Evolutionary conservation across 2,113 vertebrate genomes (phyloP).

Genomic region (Petaurus breviceps): DNA sequence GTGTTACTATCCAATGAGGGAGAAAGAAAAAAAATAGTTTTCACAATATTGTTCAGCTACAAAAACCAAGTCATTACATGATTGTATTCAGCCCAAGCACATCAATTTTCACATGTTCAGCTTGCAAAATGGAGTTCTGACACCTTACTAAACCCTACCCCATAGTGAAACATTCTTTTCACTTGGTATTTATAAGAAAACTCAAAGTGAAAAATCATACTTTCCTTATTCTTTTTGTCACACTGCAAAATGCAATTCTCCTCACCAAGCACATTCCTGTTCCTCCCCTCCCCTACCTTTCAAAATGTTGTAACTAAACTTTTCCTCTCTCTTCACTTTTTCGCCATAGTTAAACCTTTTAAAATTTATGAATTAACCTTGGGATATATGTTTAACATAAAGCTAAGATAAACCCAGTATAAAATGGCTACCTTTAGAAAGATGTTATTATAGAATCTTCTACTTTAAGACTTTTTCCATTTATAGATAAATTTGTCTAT

Average conservation of each 20-base stretch:
- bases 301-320: background rate
- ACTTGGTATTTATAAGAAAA: background rate
- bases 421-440: constrained; percentile 45
- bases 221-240: background rate
- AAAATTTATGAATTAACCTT: constrained; percentile 52
- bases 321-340: background rate
- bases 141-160: background rate
- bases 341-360: background rate
- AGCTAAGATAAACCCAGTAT: constrained; percentile 43
- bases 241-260: background rate
- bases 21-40: background rate
- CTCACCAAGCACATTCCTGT: accelerated
- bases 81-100: background rate
- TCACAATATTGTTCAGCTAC: background rate
- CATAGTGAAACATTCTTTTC: background rate
- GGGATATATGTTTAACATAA: constrained; percentile 1
- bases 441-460: constrained; percentile 37
- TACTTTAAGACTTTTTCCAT: constrained; percentile 44
- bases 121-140: background rate
- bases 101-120: background rate
- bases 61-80: background rate
- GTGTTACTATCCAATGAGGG: background rate
- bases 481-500: constrained; percentile 54
- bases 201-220: background rate
- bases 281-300: background rate